Evolutionary conservation across 2,888 invertebrate species (phyloP).

Genomic region (Leptopilina drosophilae): DNA sequence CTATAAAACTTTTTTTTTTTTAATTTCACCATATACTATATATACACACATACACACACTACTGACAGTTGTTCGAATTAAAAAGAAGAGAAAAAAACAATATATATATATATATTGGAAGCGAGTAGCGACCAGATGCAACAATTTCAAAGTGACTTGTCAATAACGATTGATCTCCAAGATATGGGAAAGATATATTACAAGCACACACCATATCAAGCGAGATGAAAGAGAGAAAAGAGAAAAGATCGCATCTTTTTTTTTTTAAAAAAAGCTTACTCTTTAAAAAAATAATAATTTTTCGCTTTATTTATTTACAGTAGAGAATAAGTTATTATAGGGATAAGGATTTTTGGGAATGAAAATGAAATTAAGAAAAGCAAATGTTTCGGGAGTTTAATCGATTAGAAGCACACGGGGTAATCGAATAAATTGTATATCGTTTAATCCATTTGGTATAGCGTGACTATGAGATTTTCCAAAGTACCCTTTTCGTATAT

Average conservation of each 20-base stretch:
- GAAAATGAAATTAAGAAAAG: too few species aligned
- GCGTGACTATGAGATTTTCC: constrained; percentile 33
- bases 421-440: constrained; percentile 16
- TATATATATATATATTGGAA: too few species aligned
- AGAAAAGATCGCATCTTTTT: neutral
- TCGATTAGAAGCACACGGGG: neutral
- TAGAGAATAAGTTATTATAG: too few species aligned
- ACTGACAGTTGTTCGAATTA: constrained; percentile 9
- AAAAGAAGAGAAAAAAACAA: neutral
- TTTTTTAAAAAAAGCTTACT: neutral
- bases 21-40: neutral
- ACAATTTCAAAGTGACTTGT: neutral
- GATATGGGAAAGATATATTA: neutral
- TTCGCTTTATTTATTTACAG: too few species aligned
- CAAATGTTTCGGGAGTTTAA: neutral
- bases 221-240: neutral
- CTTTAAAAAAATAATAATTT: too few species aligned
- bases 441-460: constrained; percentile 20
- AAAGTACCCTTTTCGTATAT: constrained; percentile 11
- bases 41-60: neutral
- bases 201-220: neutral
- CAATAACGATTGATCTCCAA: constrained; percentile 4
- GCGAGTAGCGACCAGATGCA: neutral
- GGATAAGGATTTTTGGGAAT: too few species aligned
- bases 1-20: constrained; percentile 2